Evolutionary conservation across 2,888 invertebrate genomes (phyloP).

Genomic region (Heliconius ismenius): DNA sequence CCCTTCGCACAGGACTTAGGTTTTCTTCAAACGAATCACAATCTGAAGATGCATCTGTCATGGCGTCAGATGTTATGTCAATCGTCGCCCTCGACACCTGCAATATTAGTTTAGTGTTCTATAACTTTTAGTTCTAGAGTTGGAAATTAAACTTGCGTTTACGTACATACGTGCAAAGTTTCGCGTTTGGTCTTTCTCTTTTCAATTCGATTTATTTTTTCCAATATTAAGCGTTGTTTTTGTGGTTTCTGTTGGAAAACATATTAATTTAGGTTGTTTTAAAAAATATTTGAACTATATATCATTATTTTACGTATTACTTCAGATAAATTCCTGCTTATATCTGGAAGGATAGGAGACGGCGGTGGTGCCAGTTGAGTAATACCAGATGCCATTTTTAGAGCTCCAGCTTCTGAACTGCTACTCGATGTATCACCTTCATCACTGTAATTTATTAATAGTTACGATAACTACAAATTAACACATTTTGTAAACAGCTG

Average conservation of each 20-base stretch:
- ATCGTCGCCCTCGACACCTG: conserved; percentile 83
- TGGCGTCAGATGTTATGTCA: conserved; percentile 85
- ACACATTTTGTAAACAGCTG: neutral
- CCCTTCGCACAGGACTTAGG: conserved; percentile 72
- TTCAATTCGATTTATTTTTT: conserved; percentile 72
- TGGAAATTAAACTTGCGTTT: neutral
- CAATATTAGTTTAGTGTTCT: conserved; percentile 38
- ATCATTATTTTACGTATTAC: conserved; percentile 50
- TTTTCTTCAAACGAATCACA: conserved; percentile 79
- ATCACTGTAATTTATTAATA: conserved; percentile 80
- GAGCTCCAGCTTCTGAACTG: conserved; percentile 83
- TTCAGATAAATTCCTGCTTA: conserved; percentile 59
- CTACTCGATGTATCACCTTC: conserved; percentile 90
- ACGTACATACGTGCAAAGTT: conserved; percentile 76
- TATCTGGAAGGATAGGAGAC: conserved; percentile 83
- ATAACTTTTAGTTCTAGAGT: neutral
- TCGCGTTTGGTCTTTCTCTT: conserved; percentile 78
- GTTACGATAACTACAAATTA: neutral
- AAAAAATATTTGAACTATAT: neutral
- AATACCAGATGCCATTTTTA: conserved; percentile 78
- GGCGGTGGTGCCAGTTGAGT: conserved; percentile 85
- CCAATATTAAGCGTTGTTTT: conserved; percentile 67
- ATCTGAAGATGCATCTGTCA: conserved; percentile 84
- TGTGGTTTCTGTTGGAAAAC: conserved; percentile 61
- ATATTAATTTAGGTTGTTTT: neutral